These are phyloP conservation scores for Microctenopoma steveboyesi DNA, from an alignment of 2,797 vertebrate species.

Conservation along the genomic window DNA sequence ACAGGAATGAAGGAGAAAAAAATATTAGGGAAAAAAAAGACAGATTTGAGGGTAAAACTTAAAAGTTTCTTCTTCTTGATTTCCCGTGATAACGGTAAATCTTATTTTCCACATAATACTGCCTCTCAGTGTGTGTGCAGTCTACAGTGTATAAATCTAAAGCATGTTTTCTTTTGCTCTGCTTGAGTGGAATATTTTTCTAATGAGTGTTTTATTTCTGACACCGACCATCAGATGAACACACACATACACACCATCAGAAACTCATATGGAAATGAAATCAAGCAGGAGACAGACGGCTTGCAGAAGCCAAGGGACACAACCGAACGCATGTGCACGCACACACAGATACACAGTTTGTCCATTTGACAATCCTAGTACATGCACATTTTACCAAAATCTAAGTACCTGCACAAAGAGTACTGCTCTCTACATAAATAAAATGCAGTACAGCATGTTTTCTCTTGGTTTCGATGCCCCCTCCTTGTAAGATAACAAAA, in stretches of 20 bases:
- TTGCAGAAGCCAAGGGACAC: conserved; percentile 31
- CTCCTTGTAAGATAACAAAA: background rate
- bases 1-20: background rate
- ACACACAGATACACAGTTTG: background rate
- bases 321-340: conserved; percentile 1
- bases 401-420: background rate
- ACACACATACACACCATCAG: conserved; percentile 23
- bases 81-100: conserved; percentile 60
- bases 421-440: too few species aligned
- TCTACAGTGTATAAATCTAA: conserved; percentile 51
- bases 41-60: background rate
- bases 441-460: too few species aligned
- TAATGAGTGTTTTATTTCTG: conserved; percentile 65
- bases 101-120: conserved; percentile 34
- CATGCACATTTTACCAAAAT: conserved; percentile 16
- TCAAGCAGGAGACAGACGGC: conserved; percentile 36
- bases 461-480: background rate
- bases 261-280: conserved; percentile 64
- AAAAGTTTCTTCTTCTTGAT: conserved; percentile 59
- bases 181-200: conserved; percentile 63
- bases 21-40: conserved; percentile 32
- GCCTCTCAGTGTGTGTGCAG: conserved; percentile 24
- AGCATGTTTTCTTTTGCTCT: conserved; percentile 64
- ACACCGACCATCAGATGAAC: conserved; percentile 33
- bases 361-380: background rate